Evolutionary conservation across 2,113 vertebrate species (phyloP).

Genomic region (Hydrolagus affinis): DNA sequence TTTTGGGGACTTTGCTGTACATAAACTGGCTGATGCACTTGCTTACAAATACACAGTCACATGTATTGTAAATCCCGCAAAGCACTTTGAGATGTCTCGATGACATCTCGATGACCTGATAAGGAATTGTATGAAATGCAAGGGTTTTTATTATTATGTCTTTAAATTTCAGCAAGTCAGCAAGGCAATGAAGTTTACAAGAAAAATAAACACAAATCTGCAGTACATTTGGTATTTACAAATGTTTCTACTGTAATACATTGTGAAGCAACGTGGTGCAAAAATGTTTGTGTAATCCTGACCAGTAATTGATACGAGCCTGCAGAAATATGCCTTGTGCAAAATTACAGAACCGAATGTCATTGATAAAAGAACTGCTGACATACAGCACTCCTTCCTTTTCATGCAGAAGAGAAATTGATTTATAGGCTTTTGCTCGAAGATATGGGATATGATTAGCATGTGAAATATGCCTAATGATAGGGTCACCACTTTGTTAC

Average conservation of each 20-base stretch:
- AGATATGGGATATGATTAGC: slow-evolving; percentile 88
- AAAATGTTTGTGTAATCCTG: not conserved
- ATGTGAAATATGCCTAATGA: slow-evolving; percentile 58
- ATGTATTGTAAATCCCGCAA: too few relatives aligned
- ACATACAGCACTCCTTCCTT: slow-evolving; percentile 98
- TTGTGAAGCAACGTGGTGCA: not conserved
- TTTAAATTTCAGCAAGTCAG: too few relatives aligned
- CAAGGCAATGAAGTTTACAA: too few relatives aligned
- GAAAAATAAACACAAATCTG: too few relatives aligned
- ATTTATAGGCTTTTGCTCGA: slow-evolving; percentile 85
- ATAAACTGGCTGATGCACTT: not conserved
- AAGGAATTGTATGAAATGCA: too few relatives aligned
- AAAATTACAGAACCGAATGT: slow-evolving; percentile 92
- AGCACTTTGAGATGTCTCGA: too few relatives aligned
- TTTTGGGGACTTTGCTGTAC: not conserved
- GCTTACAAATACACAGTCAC: not conserved
- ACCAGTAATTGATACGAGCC: slow-evolving; percentile 69
- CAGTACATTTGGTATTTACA: not conserved
- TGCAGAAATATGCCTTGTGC: slow-evolving; percentile 78
- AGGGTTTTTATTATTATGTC: too few relatives aligned
- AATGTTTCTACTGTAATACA: not conserved
- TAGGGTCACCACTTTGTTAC: not conserved
- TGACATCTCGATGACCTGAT: too few relatives aligned
- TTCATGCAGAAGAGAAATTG: slow-evolving; percentile 99
- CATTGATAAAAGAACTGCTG: slow-evolving; percentile 99